Evolutionary conservation across 2,797 vertebrate species (phyloP).

Genomic region (Sebastes taczanowskii): DNA sequence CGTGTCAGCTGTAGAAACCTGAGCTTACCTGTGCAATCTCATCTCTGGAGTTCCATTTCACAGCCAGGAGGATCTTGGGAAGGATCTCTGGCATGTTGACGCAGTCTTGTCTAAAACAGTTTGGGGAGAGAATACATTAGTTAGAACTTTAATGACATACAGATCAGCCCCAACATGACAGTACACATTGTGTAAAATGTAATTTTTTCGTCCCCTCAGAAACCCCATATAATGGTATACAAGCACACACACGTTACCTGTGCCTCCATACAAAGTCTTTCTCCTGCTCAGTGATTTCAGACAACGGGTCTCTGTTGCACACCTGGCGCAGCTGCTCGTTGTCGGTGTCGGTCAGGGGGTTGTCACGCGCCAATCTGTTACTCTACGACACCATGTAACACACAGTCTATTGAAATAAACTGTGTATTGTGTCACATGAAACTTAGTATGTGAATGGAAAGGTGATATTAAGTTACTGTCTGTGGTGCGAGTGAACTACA

Average conservation of each 20-base stretch:
- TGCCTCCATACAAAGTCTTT: conserved; percentile 99
- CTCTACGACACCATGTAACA: conserved; percentile 77
- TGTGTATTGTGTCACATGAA: not conserved
- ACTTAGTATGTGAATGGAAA: not conserved
- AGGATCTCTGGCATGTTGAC: conserved; percentile 95
- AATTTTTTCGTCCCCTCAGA: not conserved
- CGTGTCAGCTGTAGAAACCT: conserved; percentile 24
- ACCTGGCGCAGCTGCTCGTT: conserved; percentile 96
- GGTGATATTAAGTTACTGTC: not conserved
- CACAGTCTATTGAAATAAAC: not conserved
- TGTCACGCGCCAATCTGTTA: conserved; percentile 94
- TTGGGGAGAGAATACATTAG: not conserved
- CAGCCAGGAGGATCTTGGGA: conserved; percentile 95
- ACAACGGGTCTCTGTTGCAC: conserved; percentile 94
- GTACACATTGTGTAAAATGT: not conserved
- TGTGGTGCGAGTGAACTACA: not conserved
- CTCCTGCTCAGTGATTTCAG: conserved; percentile 99
- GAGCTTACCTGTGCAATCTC: conserved; percentile 93
- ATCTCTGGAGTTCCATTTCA: conserved; percentile 99
- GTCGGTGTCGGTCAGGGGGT: conserved; percentile 92
- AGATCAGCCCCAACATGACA: not conserved
- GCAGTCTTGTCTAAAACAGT: conserved; percentile 88
- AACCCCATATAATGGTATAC: not conserved
- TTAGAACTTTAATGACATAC: not conserved
- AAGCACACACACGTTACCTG: conserved; percentile 81